Evolutionary conservation across 2,888 invertebrate genomes (phyloP).

Genomic region (Hypena proboscidalis): DNA sequence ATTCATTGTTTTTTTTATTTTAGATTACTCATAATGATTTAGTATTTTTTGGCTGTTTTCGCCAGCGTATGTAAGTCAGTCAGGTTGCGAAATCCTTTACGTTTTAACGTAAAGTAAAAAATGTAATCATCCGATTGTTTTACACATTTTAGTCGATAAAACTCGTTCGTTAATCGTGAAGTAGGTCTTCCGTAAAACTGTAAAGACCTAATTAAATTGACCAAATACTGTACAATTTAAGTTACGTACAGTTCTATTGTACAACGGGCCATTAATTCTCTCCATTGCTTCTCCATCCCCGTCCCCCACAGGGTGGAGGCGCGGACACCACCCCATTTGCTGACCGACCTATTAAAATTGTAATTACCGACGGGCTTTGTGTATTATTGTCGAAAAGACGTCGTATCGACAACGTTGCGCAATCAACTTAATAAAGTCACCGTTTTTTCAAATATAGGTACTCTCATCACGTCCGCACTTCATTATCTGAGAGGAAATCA

Average conservation of each 20-base stretch:
- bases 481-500: conserved; percentile 16
- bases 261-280: conserved; percentile 52
- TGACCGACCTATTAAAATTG: conserved; percentile 81
- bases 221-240: conserved; percentile 67
- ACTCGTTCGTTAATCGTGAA: too few relatives aligned
- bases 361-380: conserved; percentile 74
- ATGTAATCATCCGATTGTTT: too few relatives aligned
- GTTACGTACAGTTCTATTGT: conserved; percentile 66
- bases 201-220: not conserved
- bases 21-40: too few relatives aligned
- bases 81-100: too few relatives aligned
- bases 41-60: too few relatives aligned
- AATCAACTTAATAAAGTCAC: conserved; percentile 14
- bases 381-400: conserved; percentile 72
- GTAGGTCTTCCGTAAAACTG: too few relatives aligned
- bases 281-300: conserved; percentile 28
- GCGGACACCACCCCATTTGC: conserved; percentile 45
- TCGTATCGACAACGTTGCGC: conserved; percentile 55
- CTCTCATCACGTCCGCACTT: conserved; percentile 19
- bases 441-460: conserved; percentile 20
- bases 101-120: too few relatives aligned
- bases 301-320: conserved; percentile 24
- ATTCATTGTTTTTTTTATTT: too few relatives aligned
- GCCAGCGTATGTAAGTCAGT: too few relatives aligned
- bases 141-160: too few relatives aligned